A percentile compares a stretch with the other conserved stretches of the same genome.
Evolutionary conservation across 2,888 invertebrate genomes (phyloP).

Genomic region (Aporophyla lueneburgensis): DNA sequence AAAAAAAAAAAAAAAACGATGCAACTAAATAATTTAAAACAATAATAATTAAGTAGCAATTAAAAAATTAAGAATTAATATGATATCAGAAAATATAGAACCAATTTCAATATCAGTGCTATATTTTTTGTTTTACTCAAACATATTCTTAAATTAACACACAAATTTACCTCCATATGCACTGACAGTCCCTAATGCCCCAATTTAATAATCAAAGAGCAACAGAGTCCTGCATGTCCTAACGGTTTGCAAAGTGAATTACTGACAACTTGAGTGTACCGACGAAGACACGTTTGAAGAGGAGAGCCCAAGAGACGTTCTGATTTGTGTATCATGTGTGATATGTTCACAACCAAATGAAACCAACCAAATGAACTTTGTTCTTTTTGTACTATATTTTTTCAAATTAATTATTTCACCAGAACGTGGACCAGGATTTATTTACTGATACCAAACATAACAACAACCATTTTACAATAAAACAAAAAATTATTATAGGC

Average conservation of each 20-base stretch:
- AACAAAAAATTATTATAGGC: no score
- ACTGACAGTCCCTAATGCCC: not conserved
- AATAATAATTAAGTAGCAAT: no score
- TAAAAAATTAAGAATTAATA: no score
- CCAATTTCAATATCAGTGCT: no score
- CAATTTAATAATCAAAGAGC: conserved; percentile 26
- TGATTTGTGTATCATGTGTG: not conserved
- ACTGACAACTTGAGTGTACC: conserved; percentile 19
- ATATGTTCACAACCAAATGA: not conserved
- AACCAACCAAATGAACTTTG: no score
- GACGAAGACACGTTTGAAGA: conserved; percentile 9
- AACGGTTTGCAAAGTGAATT: conserved; percentile 43
- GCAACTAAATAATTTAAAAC: no score
- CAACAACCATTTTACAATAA: no score
- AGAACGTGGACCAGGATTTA: no score
- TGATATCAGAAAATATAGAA: not conserved
- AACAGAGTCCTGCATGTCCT: not conserved
- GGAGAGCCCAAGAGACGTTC: not conserved
- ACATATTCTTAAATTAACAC: not conserved
- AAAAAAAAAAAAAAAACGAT: no score
- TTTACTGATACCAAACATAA: no score
- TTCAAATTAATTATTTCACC: no score
- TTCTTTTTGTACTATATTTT: no score
- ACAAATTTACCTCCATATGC: not conserved
- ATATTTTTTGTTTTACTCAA: not conserved